Evolutionary conservation across 2,113 vertebrate species (phyloP).

Genomic region (Salvelinus alpinus): DNA sequence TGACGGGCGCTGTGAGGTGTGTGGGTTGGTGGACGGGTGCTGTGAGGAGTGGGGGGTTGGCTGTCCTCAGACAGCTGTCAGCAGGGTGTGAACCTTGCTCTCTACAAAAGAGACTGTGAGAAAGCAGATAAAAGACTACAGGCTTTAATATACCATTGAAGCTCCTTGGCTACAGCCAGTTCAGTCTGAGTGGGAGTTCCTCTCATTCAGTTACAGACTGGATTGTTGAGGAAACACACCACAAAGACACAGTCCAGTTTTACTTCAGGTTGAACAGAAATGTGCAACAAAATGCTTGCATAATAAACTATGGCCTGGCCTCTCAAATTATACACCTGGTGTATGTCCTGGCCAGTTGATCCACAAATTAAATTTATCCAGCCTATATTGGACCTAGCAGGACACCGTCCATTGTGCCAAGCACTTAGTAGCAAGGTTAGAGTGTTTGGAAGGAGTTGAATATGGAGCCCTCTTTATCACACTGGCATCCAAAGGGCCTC

Average conservation of each 20-base stretch:
- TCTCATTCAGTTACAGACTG: too few relatives aligned
- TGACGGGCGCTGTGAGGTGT: too few relatives aligned
- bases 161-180: not conserved
- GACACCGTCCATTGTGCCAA: not conserved
- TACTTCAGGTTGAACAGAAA: not conserved
- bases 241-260: not conserved
- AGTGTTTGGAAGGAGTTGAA: not conserved
- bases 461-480: not conserved
- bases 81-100: not conserved
- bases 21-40: too few relatives aligned
- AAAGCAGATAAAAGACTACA: not conserved
- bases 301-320: not conserved
- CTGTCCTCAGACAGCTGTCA: not conserved
- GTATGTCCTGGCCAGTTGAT: too few relatives aligned
- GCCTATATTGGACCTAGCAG: not conserved
- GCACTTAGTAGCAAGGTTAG: not conserved
- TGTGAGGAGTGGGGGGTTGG: too few relatives aligned
- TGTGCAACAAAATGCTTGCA: not conserved
- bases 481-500: not conserved
- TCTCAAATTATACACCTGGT: not conserved
- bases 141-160: not conserved
- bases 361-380: not conserved
- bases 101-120: not conserved
- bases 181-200: too few relatives aligned
- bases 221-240: not conserved